A percentile compares a stretch with the other conserved stretches of the same genome.
These are phyloP conservation scores for Anarrhichthys ocellatus DNA, from an alignment of 2,113 vertebrate genomes.

Conservation along the genomic window DNA sequence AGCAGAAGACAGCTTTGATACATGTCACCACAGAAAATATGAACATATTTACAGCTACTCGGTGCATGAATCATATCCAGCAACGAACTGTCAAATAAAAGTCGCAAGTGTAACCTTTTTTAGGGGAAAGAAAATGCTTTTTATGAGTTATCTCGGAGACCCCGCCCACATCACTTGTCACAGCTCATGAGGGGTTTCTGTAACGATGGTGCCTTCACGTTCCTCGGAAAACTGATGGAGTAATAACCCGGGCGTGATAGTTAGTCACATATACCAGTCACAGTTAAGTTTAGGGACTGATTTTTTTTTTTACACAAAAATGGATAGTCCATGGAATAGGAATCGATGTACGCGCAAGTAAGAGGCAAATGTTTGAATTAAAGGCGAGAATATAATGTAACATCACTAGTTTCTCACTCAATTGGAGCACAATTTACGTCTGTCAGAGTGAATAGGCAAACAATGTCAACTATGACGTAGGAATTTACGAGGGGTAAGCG, in stretches of 20 bases:
- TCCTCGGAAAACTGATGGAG: not conserved
- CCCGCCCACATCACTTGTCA: not conserved
- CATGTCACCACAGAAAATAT: not conserved
- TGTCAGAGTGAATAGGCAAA: too few species aligned
- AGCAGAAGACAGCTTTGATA: not conserved
- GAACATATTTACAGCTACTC: not conserved
- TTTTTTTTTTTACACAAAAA: not conserved
- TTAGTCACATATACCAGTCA: not conserved
- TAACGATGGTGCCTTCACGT: not conserved
- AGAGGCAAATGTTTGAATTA: not conserved
- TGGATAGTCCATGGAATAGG: not conserved
- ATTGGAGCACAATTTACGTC: not conserved
- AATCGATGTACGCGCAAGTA: not conserved
- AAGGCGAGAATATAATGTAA: not conserved
- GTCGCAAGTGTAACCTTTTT: not conserved
- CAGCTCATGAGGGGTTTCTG: not conserved
- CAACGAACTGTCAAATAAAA: not conserved
- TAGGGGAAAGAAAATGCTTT: not conserved
- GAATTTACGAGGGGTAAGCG: not conserved
- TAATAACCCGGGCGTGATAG: not conserved
- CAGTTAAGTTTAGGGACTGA: not conserved
- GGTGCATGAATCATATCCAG: not conserved
- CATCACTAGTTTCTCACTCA: not conserved
- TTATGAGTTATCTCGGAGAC: not conserved
- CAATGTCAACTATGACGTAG: accelerated